phyloP scores from a whole-genome alignment of 2,797 vertebrate genomes.

The Darevskia mixta region DNA sequence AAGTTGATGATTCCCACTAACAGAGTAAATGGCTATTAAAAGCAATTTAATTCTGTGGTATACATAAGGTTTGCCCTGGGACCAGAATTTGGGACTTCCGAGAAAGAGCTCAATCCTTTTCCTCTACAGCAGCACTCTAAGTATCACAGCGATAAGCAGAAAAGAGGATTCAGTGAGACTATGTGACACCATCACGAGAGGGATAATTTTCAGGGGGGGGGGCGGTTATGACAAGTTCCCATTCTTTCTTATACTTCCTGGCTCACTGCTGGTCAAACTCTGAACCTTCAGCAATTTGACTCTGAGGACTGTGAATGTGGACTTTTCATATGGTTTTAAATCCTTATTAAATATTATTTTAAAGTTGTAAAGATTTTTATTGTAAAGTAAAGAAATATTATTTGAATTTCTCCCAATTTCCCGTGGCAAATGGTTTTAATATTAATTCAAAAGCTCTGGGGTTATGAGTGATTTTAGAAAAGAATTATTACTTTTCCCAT shows the following conservation, averaged over 20 bases:
- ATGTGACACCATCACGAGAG: neutral
- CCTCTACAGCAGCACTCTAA: neutral
- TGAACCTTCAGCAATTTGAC: neutral
- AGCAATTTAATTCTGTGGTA: too few species aligned
- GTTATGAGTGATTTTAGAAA: neutral
- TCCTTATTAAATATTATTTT: slow-evolving; percentile 25
- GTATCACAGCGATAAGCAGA: neutral
- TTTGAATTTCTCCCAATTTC: slow-evolving; percentile 3
- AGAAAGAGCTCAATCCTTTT: too few species aligned
- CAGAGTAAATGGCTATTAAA: too few species aligned
- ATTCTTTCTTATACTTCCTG: neutral
- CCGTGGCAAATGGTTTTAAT: slow-evolving; percentile 17
- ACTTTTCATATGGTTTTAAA: slow-evolving; percentile 23
- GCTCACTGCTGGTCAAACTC: neutral
- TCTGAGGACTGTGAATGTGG: neutral
- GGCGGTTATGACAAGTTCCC: neutral
- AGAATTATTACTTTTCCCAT: neutral
- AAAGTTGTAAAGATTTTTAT: slow-evolving; percentile 9
- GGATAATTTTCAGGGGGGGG: neutral
- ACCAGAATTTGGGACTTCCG: too few species aligned
- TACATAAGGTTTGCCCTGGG: too few species aligned
- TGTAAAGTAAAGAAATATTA: neutral
- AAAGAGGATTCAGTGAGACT: neutral
- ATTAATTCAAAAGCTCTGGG: slow-evolving; percentile 4
- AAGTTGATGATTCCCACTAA: too few species aligned